Base-by-base conservation (phyloP, 2,888 invertebrate species). In the Microchrysa polita region DNA sequence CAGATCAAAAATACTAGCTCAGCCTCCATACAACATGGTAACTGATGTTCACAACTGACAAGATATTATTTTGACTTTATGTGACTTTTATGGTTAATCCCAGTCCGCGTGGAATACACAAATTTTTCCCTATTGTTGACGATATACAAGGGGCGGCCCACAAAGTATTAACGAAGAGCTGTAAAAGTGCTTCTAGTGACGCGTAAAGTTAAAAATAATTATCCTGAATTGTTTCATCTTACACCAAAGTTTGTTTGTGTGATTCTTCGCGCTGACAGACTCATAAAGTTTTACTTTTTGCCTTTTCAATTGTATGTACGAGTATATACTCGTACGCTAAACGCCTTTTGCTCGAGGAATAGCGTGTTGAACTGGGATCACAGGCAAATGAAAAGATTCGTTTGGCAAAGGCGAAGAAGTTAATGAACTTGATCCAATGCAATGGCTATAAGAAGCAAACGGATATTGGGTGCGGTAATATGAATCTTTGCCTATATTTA, bases 51-150 rank as follows among this genome's bases (percentile, higher is more conserved):
- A 7, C 27, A 2, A 34, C 65, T 67, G 69, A 71, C 53, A 75
- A 73, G 61, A 75, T 71, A 75, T 75, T 73, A 75, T 71, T 73
- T 65, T 71, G 69, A 65, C 73, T 75, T 75, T 75, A 75, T 73
- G 73, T 16, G 69, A 59, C 73, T 75, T 75, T 75, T 75, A 75
- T 73, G 71, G 57, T 72, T 65, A 59, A 59, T 73, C 75, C 73
- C 75, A 18, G 34, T 55, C 57, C 71, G n/a, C n/a, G 67, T 59
- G 57, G 48, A 73, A n/a, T n/a, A n/a, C n/a, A n/a, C 63, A 73
- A 73, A 63, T 44, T 72, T 34, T 72, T n/a, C 9, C 34, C 18
- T 61, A 40, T 72, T 72, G 20, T 60, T 60, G 9, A 10, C 10
- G 42, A 14, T 14, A n/a, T n/a, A 52, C 10, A 53, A 53, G 18